A percentile compares a stretch with the other conserved stretches of the same genome.
These are phyloP conservation scores for Neosilurus mollespiculum DNA, from an alignment of 2,797 vertebrate species.

Conservation along the genomic window DNA sequence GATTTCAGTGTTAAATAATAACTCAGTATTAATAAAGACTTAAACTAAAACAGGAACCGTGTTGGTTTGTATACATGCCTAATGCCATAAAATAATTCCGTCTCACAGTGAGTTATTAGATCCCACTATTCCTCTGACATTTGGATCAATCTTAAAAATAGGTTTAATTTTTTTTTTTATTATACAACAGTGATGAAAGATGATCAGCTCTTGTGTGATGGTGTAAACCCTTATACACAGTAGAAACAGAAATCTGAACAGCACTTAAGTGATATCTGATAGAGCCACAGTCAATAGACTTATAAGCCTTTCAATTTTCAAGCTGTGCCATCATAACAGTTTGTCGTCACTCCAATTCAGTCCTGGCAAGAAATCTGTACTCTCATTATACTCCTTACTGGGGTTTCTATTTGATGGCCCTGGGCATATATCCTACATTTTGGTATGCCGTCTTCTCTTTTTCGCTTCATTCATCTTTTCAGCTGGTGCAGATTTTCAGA, in stretches of 20 bases:
- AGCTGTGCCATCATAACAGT: constrained; percentile 20
- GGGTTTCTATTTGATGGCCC: constrained; percentile 11
- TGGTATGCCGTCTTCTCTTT: constrained; percentile 23
- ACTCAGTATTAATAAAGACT: constrained; percentile 68
- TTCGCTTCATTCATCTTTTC: background rate
- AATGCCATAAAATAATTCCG: background rate
- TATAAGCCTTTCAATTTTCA: constrained; percentile 36
- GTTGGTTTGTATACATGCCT: constrained; percentile 8
- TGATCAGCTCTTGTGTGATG: background rate
- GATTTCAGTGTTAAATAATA: constrained; percentile 63
- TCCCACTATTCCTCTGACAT: constrained; percentile 8
- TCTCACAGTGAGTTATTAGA: constrained; percentile 27
- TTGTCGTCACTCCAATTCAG: background rate
- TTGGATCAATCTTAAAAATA: background rate
- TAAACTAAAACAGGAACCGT: constrained; percentile 47
- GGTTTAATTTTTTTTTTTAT: constrained; percentile 28
- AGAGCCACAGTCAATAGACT: constrained; percentile 12
- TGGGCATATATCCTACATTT: constrained; percentile 27
- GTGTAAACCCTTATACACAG: background rate
- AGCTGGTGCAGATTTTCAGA: background rate
- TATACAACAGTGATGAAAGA: constrained; percentile 30
- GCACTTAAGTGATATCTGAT: constrained; percentile 8
- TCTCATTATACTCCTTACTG: constrained; percentile 27
- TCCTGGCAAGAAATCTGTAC: constrained; percentile 11
- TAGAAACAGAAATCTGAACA: constrained; percentile 9